Evolutionary conservation across 2,888 invertebrate genomes (phyloP).

Genomic region (Eristalis tenax): DNA sequence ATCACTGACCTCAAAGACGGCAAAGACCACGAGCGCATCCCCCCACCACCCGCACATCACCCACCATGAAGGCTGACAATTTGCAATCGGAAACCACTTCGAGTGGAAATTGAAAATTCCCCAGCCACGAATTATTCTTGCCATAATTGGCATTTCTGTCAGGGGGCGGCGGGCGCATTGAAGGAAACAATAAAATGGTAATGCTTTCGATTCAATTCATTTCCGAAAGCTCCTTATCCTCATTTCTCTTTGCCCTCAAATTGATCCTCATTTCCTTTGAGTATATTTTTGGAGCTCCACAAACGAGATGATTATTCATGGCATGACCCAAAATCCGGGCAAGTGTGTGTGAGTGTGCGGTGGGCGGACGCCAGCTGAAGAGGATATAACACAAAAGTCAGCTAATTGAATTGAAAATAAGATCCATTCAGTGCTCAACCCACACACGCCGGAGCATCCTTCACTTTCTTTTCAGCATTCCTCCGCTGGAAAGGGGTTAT

Average conservation of each 20-base stretch:
- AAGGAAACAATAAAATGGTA: not conserved
- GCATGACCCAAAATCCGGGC: constrained; percentile 29
- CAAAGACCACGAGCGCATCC: too few species aligned
- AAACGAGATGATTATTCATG: constrained; percentile 10
- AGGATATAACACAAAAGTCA: constrained; percentile 48
- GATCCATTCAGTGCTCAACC: constrained; percentile 14
- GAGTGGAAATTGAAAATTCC: not conserved
- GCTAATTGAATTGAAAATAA: constrained; percentile 65
- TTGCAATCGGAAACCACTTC: not conserved
- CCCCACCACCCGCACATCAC: not conserved
- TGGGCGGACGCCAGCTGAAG: not conserved
- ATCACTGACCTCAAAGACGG: too few species aligned
- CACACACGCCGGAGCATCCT: not conserved
- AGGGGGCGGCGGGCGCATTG: not conserved
- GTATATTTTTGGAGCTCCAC: not conserved
- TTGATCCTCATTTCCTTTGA: not conserved
- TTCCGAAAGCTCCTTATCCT: not conserved
- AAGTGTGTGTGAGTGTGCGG: not conserved
- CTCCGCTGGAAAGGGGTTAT: not conserved
- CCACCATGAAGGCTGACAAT: not conserved
- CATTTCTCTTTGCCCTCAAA: not conserved
- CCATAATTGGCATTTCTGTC: not conserved
- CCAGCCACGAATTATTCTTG: not conserved
- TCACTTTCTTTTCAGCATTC: not conserved
- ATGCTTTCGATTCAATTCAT: not conserved